These are phyloP conservation scores for Porites rus DNA, from an alignment of 92 coral and sea anemone genomes.

Conservation along the genomic window DNA sequence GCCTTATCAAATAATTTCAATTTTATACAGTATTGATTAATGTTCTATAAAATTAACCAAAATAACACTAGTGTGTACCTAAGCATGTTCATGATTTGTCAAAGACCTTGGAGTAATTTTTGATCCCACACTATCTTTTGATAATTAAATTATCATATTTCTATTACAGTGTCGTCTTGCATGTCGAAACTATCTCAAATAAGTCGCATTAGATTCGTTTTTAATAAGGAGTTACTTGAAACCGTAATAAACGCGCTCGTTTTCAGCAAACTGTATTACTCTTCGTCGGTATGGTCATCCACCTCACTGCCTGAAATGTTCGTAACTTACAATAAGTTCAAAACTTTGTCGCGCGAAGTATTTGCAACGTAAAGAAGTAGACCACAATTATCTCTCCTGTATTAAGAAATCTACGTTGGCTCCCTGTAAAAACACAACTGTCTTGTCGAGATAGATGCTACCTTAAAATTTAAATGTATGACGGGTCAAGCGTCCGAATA, in stretches of 20 bases:
- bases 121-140: constrained; percentile 39
- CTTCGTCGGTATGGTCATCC: constrained; percentile 13
- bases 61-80: no score
- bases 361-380: no score
- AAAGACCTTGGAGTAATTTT: constrained; percentile 43
- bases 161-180: constrained; percentile 34
- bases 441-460: constrained; percentile 20
- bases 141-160: background rate
- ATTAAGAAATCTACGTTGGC: constrained; percentile 1
- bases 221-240: constrained; percentile 31
- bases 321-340: constrained; percentile 24
- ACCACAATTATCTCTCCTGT: no score
- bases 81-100: background rate
- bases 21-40: no score
- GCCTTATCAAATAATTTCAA: no score
- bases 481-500: no score
- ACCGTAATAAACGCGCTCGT: constrained; percentile 19
- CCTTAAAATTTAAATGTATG: background rate
- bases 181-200: constrained; percentile 1
- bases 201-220: background rate
- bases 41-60: no score
- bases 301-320: constrained; percentile 34
- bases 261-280: constrained; percentile 36
- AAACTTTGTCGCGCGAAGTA: constrained; percentile 31
- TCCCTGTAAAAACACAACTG: constrained; percentile 30